Conservation (phyloP, 2,113 vertebrate species). For the Labrus mixtus region DNA sequence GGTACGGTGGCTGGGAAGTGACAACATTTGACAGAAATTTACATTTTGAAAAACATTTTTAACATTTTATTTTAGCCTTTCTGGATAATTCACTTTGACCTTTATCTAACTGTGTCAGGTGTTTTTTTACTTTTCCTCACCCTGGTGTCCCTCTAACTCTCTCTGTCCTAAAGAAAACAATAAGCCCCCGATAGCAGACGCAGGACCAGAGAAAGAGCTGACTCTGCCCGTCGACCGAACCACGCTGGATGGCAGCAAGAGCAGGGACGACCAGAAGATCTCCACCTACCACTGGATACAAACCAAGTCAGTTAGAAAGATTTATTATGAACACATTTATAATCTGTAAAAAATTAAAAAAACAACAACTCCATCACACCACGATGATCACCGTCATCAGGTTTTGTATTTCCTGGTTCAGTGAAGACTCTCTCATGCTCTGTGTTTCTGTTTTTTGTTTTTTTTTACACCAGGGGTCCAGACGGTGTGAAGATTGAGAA, state of each 20-base stretch:
- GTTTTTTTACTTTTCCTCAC: not conserved
- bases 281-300: slow-evolving; percentile 92
- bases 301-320: slow-evolving; percentile 84
- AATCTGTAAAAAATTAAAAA: too few relatives aligned
- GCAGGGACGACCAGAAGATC: slow-evolving; percentile 96
- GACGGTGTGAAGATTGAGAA: slow-evolving; percentile 94
- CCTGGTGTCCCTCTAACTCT: not conserved
- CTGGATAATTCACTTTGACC: too few relatives aligned
- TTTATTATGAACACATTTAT: not conserved
- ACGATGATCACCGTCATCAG: not conserved
- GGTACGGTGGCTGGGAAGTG: too few relatives aligned
- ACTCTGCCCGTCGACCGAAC: slow-evolving; percentile 95
- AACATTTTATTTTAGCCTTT: too few relatives aligned
- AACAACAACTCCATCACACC: too few relatives aligned
- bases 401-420: not conserved
- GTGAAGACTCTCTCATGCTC: not conserved
- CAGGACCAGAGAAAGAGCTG: slow-evolving; percentile 97
- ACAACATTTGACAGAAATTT: too few relatives aligned
- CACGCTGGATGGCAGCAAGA: slow-evolving; percentile 94
- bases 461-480: slow-evolving; percentile 86
- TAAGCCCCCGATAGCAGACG: slow-evolving; percentile 93
- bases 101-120: too few relatives aligned
- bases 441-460: slow-evolving; percentile 1
- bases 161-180: slow-evolving; percentile 90
- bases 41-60: too few relatives aligned